Conservation (phyloP, 2,888 invertebrate genomes). For the Noctua janthina region DNA sequence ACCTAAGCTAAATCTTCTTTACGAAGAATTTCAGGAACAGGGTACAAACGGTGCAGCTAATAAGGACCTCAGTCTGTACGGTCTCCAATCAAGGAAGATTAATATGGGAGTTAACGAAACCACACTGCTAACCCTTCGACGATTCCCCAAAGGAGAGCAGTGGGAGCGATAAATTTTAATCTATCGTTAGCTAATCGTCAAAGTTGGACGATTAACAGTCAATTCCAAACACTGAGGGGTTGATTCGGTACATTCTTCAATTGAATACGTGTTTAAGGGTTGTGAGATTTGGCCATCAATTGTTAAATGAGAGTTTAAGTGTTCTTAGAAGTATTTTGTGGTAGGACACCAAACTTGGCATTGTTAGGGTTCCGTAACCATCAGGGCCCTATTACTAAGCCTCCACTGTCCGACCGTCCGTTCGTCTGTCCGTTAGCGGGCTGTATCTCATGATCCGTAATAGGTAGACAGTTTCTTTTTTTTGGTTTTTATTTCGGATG, state of each 20-base stretch:
- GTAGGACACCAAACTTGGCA: neutral
- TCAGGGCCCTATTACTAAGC: too few relatives aligned
- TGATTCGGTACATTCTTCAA: slow-evolving; percentile 60
- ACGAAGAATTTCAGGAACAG: neutral
- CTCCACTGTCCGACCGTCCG: too few relatives aligned
- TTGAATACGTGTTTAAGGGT: slow-evolving; percentile 52
- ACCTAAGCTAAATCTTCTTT: neutral
- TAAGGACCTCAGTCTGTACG: slow-evolving; percentile 37
- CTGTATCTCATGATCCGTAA: too few relatives aligned
- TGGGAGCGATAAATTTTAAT: slow-evolving; percentile 82
- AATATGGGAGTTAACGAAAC: slow-evolving; percentile 65
- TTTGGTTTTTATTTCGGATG: too few relatives aligned
- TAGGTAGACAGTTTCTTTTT: too few relatives aligned
- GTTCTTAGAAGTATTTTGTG: neutral
- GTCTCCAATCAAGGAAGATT: slow-evolving; percentile 58
- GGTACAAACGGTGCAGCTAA: slow-evolving; percentile 2
- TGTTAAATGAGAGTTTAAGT: neutral
- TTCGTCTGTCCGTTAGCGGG: too few relatives aligned
- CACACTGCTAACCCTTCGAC: slow-evolving; percentile 70
- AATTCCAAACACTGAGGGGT: slow-evolving; percentile 73
- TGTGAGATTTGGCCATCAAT: slow-evolving; percentile 5
- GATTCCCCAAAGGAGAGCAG: slow-evolving; percentile 69
- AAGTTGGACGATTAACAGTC: slow-evolving; percentile 85
- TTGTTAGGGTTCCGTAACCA: too few relatives aligned
- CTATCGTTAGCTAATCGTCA: slow-evolving; percentile 81